Percentiles rank a stretch among this genome's conserved stretches.
phyloP scores from a whole-genome alignment of 2,888 invertebrate species.

The Blastobasis adustella region DNA sequence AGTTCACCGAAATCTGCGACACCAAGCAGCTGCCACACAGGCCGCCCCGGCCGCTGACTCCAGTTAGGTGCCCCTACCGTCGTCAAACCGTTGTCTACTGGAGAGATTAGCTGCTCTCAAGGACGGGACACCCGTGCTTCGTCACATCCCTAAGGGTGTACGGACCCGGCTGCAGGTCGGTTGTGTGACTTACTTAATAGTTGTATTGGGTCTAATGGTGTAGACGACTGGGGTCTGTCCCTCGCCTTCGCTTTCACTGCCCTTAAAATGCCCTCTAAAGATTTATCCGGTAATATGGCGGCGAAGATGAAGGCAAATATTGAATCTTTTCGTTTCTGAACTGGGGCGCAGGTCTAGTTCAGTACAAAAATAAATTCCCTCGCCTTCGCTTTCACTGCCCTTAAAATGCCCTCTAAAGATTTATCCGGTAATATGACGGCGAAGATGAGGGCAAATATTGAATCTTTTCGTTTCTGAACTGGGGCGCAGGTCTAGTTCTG shows the following conservation, averaged over 20 bases:
- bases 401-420: not conserved
- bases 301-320: not conserved
- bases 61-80: too few relatives aligned
- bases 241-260: not conserved
- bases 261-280: not conserved
- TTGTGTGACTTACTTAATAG: not conserved
- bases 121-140: constrained; percentile 1
- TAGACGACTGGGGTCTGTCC: not conserved
- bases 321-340: not conserved
- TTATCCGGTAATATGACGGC: not conserved
- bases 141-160: not conserved
- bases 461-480: too few relatives aligned
- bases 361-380: not conserved
- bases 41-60: too few relatives aligned
- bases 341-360: too few relatives aligned
- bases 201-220: not conserved
- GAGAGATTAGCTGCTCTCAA: too few relatives aligned
- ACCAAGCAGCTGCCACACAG: too few relatives aligned
- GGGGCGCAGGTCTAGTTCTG: too few relatives aligned
- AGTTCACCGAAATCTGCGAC: too few relatives aligned
- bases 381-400: not conserved
- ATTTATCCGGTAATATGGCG: not conserved
- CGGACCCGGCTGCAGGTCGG: not conserved
- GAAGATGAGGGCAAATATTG: not conserved
- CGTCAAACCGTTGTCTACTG: too few relatives aligned